Base-by-base conservation (phyloP, 2,113 vertebrate species). In the Numenius arquata region DNA sequence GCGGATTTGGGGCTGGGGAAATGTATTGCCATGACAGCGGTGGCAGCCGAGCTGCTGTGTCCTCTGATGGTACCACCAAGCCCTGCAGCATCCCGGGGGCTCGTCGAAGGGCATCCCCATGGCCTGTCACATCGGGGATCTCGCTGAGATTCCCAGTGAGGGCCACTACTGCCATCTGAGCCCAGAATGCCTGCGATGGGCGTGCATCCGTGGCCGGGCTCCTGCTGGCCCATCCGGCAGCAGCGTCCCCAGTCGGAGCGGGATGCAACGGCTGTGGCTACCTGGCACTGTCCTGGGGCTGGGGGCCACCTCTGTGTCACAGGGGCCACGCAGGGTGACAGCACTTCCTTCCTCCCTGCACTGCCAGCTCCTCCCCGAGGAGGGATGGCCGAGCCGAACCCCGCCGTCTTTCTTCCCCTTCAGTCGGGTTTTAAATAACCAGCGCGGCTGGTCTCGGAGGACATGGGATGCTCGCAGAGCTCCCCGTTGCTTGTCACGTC, bases 371-470 rank as follows among this genome's bases (percentile, higher is more conserved):
- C 84, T 91, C 80, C 90, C 81, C 3, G 1, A 62, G 56, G 29
- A 9, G 68, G 56, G 29, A 9, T 62, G 85, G 81, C 50, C 11
- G 12, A 83, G 72, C 86, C 9, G 30, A 96, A 50, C 66, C 43
- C 30, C 2, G 0, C 25, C 1, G 7, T 50, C 82, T 47, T 15
- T 71, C 56, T 96, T 78, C 84, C 53, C 61, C 81, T 77, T 93
- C 56, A 68, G 20, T 1, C 5, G 2, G 41, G 29, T 50, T 95
- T 84, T 70, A 67, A 89, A 40, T 45, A 55, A 80, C 36, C 5
- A 2, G 32, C 2, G 6, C 2, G 26, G 45, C 26, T 2, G 1
- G 45, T 12, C 53, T 59, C 0, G 0, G 40, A 32, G 77, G 32
- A 36, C 27, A 15, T 0, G 0, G 25, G 40, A 3, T 50, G 38